These are phyloP conservation scores for Campodea augens DNA, from an alignment of 1,140 invertebrate genomes.

Conservation along the genomic window DNA sequence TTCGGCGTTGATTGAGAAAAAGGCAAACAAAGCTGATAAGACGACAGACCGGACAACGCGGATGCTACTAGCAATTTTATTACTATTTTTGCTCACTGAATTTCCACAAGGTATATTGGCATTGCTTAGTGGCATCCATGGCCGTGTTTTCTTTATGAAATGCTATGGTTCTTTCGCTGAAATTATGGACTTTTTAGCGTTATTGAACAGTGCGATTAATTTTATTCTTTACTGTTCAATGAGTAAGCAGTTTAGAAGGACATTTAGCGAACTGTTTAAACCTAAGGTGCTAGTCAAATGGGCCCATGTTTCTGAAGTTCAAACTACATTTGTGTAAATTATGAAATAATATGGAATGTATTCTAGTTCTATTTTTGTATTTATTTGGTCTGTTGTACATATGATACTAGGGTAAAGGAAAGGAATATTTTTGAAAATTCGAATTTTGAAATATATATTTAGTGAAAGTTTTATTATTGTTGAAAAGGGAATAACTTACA, in stretches of 20 bases:
- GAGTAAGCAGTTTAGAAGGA: slow-evolving; percentile 77
- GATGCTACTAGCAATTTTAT: slow-evolving; percentile 70
- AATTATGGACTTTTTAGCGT: slow-evolving; percentile 74
- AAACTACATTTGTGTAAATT: slow-evolving; percentile 34
- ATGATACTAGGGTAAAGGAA: too few relatives aligned
- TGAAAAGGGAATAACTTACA: too few relatives aligned
- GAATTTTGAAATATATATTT: too few relatives aligned
- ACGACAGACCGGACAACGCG: slow-evolving; percentile 65
- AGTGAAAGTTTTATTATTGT: too few relatives aligned
- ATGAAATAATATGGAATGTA: too few relatives aligned
- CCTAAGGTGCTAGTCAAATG: slow-evolving; percentile 22
- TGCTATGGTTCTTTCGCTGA: slow-evolving; percentile 67
- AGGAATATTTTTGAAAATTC: too few relatives aligned
- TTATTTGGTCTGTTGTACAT: too few relatives aligned
- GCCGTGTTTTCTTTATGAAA: slow-evolving; percentile 46
- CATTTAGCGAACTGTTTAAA: slow-evolving; percentile 55
- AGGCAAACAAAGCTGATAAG: neutral
- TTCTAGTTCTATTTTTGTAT: too few relatives aligned
- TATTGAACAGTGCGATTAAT: slow-evolving; percentile 81
- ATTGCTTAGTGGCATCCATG: slow-evolving; percentile 46
- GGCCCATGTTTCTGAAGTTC: slow-evolving; percentile 27
- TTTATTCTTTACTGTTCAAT: slow-evolving; percentile 89
- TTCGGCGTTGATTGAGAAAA: neutral
- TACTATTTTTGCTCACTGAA: slow-evolving; percentile 71
- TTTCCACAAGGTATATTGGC: slow-evolving; percentile 60